Conservation (phyloP, 1,140 invertebrate species). For the Cylas formicarius region DNA sequence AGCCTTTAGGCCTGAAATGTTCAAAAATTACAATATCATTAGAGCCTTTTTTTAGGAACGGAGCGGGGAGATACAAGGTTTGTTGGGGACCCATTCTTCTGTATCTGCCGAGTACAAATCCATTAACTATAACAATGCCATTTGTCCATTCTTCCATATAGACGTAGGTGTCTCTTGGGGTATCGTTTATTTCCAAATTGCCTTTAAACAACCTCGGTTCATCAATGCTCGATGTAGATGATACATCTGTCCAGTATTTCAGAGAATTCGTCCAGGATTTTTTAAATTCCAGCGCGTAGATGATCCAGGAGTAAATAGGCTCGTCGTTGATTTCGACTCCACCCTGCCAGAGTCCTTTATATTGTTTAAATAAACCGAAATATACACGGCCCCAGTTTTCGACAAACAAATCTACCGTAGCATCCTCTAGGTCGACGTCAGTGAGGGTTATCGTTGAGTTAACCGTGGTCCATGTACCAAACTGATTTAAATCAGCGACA, state of each 20-base stretch:
- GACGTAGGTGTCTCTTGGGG: slow-evolving; percentile 19
- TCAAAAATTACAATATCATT: slow-evolving; percentile 44
- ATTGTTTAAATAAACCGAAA: slow-evolving; percentile 44
- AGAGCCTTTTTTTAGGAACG: slow-evolving; percentile 44
- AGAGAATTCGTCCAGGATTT: slow-evolving; percentile 34
- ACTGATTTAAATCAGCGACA: slow-evolving; percentile 35
- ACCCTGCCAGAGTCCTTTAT: slow-evolving; percentile 23
- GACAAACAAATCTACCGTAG: slow-evolving; percentile 48
- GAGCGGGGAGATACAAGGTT: slow-evolving; percentile 52
- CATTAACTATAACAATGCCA: slow-evolving; percentile 57
- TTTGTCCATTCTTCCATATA: slow-evolving; percentile 44
- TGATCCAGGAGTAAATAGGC: slow-evolving; percentile 40
- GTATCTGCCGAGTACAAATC: slow-evolving; percentile 56
- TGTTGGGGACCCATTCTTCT: slow-evolving; percentile 48
- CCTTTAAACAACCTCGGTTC: slow-evolving; percentile 9
- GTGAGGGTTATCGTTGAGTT: slow-evolving; percentile 31
- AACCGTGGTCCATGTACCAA: slow-evolving; percentile 44
- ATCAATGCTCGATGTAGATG: slow-evolving; percentile 20
- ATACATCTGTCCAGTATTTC: slow-evolving; percentile 12
- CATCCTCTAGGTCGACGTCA: slow-evolving; percentile 21
- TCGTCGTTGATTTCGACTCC: slow-evolving; percentile 10
- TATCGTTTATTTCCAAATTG: slow-evolving; percentile 5
- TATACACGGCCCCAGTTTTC: slow-evolving; percentile 55
- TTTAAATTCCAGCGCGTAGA: slow-evolving; percentile 49
- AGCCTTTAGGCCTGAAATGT: slow-evolving; percentile 26